These are phyloP conservation scores for Crioceris asparagi DNA, from an alignment of 2,888 invertebrate species.

Conservation along the genomic window DNA sequence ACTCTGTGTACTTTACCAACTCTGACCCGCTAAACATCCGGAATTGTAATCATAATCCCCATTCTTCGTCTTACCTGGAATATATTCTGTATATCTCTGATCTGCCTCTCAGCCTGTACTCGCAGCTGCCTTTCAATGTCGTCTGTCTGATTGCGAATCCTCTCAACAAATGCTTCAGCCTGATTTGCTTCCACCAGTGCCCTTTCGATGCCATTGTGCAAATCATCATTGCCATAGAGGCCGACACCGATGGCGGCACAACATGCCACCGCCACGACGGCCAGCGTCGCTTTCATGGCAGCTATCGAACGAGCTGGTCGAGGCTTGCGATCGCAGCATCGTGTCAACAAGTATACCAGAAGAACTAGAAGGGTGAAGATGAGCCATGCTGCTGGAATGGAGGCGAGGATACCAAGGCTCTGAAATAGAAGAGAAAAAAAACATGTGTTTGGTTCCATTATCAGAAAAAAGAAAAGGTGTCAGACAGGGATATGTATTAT, in stretches of 20 bases:
- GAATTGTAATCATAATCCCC: too few relatives aligned
- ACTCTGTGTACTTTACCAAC: too few relatives aligned
- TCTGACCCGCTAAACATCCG: too few relatives aligned
- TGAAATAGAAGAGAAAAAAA: constrained; percentile 39
- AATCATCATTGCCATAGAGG: constrained; percentile 89
- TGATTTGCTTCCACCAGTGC: constrained; percentile 37
- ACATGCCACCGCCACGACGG: constrained; percentile 74
- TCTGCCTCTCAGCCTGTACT: constrained; percentile 45
- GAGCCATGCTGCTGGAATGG: constrained; percentile 88
- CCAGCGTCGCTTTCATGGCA: constrained; percentile 70
- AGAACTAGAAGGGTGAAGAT: constrained; percentile 82
- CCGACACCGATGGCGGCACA: constrained; percentile 80
- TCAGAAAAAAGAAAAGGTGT: too few relatives aligned
- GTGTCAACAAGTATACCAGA: constrained; percentile 83
- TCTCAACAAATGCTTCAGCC: constrained; percentile 60
- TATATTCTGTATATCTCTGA: constrained; percentile 63
- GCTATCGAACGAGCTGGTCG: constrained; percentile 80
- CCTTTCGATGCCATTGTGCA: constrained; percentile 74
- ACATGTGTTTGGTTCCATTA: neutral
- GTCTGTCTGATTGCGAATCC: constrained; percentile 73
- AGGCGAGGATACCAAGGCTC: constrained; percentile 88
- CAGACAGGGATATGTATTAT: too few relatives aligned
- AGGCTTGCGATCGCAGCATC: constrained; percentile 92
- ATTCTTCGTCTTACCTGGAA: constrained; percentile 60
- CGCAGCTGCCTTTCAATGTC: constrained; percentile 61